Percentiles rank a stretch among this genome's conserved stretches.
Conservation (phyloP, 2,113 vertebrate species). For the Mormyrus lacerda region DNA sequence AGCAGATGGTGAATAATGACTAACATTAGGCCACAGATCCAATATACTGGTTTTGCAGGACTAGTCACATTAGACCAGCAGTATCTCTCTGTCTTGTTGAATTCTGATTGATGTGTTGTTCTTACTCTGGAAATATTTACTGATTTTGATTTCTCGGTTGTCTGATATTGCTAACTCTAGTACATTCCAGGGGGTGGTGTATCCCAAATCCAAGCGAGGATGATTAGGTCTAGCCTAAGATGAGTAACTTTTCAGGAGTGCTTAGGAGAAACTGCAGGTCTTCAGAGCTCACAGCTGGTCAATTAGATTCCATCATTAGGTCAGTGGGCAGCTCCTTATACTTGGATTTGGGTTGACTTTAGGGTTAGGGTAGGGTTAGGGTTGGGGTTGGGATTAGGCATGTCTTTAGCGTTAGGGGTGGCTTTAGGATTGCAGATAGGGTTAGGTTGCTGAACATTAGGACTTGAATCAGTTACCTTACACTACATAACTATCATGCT, state of each 20-base stretch:
- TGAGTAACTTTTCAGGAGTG: background rate
- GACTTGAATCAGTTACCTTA: background rate
- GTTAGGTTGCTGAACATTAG: background rate
- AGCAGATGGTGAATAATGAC: background rate
- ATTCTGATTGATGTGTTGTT: too few relatives aligned
- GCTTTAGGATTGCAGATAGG: background rate
- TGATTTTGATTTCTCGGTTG: background rate
- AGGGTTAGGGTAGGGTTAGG: background rate
- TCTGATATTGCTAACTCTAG: background rate
- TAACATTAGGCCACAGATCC: background rate
- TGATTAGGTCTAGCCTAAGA: background rate
- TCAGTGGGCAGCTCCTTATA: background rate
- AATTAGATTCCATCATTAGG: background rate
- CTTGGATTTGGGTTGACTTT: background rate
- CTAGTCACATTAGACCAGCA: background rate
- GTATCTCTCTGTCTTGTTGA: background rate
- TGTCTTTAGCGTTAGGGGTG: background rate
- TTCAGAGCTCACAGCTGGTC: background rate
- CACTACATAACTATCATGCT: background rate
- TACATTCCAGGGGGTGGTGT: background rate
- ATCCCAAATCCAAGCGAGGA: background rate
- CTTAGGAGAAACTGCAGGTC: background rate
- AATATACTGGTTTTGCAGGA: background rate
- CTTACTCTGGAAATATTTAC: background rate
- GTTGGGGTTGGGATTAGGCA: background rate